A percentile compares a stretch with the other conserved stretches of the same genome.
Conservation (phyloP, 2,888 invertebrate genomes). For the Caenorhabditis japonica region DNA sequence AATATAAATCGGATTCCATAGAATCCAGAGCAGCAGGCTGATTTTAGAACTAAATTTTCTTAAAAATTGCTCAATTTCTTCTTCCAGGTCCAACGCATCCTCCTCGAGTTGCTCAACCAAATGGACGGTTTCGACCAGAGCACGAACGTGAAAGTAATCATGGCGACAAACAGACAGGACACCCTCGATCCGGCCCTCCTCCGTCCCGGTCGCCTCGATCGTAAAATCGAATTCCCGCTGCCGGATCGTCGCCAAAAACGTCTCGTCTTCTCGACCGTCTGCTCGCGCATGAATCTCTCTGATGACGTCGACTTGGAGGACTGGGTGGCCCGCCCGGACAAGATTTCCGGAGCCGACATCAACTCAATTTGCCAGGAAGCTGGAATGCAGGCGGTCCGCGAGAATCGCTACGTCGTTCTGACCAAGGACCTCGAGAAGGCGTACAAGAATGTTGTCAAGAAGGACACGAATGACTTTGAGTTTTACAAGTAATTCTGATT, state of each 20-base stretch:
- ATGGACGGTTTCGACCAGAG: constrained; percentile 99
- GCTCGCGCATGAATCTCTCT: constrained; percentile 94
- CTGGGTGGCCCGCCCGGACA: constrained; percentile 97
- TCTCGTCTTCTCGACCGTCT: constrained; percentile 96
- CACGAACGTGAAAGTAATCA: constrained; percentile 97
- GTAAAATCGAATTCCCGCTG: constrained; percentile 98
- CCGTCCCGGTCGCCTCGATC: constrained; percentile 93
- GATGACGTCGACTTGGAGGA: constrained; percentile 98
- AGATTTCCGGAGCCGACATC: constrained; percentile 98
- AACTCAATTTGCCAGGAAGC: constrained; percentile 99
- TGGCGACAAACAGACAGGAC: constrained; percentile 97
- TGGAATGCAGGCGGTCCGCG: constrained; percentile 99
- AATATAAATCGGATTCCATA: too few relatives aligned
- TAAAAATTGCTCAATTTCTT: neutral
- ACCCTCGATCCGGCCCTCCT: constrained; percentile 97
- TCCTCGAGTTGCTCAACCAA: constrained; percentile 95
- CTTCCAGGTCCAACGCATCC: constrained; percentile 91
- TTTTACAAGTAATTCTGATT: constrained; percentile 89
- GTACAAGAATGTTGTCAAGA: constrained; percentile 99
- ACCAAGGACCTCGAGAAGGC: constrained; percentile 99
- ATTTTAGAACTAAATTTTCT: neutral
- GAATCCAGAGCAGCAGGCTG: too few relatives aligned
- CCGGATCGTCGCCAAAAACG: constrained; percentile 91
- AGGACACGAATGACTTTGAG: constrained; percentile 98
- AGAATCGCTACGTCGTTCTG: constrained; percentile 97